Evolutionary conservation across 2,888 invertebrate genomes (phyloP), one percentile per base, ranked within the genome.

Genomic region (Mycalesis mineus): DNA sequence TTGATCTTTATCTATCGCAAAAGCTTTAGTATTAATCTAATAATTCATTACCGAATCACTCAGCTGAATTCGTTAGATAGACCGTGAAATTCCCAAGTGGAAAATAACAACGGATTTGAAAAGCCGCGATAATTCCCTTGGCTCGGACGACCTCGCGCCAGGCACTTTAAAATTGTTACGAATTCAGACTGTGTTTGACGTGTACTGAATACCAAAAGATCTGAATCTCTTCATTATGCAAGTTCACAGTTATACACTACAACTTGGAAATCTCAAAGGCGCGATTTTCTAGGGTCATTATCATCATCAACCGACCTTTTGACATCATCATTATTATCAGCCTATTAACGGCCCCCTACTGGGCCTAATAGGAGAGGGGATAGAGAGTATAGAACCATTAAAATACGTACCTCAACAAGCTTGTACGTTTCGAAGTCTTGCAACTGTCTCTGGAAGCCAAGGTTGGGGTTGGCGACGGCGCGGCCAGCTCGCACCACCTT

Each of bases 401-500:
- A 33, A 9, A 6, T 28, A 57, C 64, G 61, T 85, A 95, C 96
- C 91, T 97, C 97, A 56, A 92, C 78, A 60, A 97, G 89, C 71
- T 94, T 93, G 67, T 92, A 93, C 56, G 93, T 92, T 82, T 97
- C 97, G 74, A 96, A 98, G 67, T 97, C 96, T 75, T 97, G 96
- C 66, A 98, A 91, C 82, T 98, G 98, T 69, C 95, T 93, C 81
- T 98, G 97, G 86, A 98, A 98, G 71, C 98, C 98, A 62, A 96
- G 92, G 89, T 98, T 98, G 22, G 98, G 98, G 91, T 98, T 98
- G 75, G 98, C 98, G 44, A 97, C 96, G 0, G 95, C 94, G 59
- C 98, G 92, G 39, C 97, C 97, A 0, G 96, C 96, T 62, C 97
- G 92, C 50, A 98, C 97, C 61, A 97, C 97, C 87, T 98, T 97